Base-by-base conservation (phyloP, 2,113 vertebrate genomes). In the Tilapia sparmanii region DNA sequence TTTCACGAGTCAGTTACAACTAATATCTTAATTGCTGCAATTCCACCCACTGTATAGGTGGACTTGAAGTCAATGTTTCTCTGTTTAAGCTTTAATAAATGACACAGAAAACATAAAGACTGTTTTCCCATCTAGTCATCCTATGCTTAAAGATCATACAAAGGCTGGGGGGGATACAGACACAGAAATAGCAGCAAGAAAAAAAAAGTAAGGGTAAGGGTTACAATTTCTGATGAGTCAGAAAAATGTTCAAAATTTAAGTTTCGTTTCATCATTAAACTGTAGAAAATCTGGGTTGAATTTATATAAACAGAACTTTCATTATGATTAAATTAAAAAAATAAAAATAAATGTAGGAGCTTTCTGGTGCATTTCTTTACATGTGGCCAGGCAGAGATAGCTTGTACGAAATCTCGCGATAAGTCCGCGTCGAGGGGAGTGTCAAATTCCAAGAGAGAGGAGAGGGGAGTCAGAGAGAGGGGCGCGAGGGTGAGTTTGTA, bases 401-500 rank as follows among this genome's bases (percentile, higher is more conserved):
- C 50, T 90, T 80, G 53, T 52, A 40, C 19, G 47, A 87, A 85
- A 6, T 96, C 95, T 96, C 97, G 96, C 96, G 97, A 96, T 89
- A 87, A 4, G 85, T 94, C 57, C 22, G 80, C 61, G 84, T 91
- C 91, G 90, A 96, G 96, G 96, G 95, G 96, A 92, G 96, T 96
- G 96, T 97, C 95, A 95, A 96, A 97, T 97, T 97, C 97, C 96
- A 96, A 90, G 94, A 93, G 95, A 95, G 94, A 93, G 93, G 92
- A 90, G 93, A 94, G 91, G 87, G 92, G 95, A 95, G 93, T 85
- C 87, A 86, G 92, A 91, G 90, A 94, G 94, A 96, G 96, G 95
- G 95, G 95, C 94, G 93, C 96, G 90, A 95, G 94, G 96, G 97
- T 97, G 95, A 97, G 97, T 97, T 96, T 97, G 96, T 97, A 97